A percentile compares a stretch with the other conserved stretches of the same genome.
Conservation (phyloP, 2,113 vertebrate species). For the Ceyx melanurus region DNA sequence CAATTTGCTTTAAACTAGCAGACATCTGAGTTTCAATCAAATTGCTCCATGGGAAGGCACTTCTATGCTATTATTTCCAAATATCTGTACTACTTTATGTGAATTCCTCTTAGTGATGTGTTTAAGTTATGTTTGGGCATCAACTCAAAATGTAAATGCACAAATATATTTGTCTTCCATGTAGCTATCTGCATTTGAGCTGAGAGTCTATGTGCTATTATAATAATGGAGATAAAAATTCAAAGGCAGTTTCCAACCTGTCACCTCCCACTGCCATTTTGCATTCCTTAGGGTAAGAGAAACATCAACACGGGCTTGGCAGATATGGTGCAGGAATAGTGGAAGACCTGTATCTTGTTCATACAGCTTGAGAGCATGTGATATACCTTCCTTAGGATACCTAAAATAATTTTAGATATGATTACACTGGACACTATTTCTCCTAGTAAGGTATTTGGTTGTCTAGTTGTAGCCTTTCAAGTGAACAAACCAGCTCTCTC, state of each 20-base stretch:
- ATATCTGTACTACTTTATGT: background rate
- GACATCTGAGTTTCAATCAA: background rate
- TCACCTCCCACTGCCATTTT: background rate
- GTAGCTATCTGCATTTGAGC: background rate
- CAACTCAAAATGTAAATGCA: background rate
- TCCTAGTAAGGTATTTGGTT: background rate
- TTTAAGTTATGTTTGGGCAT: background rate
- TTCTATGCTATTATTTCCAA: background rate
- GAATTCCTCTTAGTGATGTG: background rate
- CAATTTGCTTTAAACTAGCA: background rate
- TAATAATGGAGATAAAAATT: background rate
- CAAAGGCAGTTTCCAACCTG: background rate
- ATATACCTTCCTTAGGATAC: background rate
- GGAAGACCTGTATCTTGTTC: background rate
- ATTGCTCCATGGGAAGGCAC: background rate
- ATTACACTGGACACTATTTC: background rate
- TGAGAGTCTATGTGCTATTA: background rate
- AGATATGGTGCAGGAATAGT: background rate
- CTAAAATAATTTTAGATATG: background rate
- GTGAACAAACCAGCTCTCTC: background rate
- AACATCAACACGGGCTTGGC: background rate
- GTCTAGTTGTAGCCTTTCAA: background rate
- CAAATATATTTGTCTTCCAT: background rate
- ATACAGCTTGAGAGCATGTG: background rate
- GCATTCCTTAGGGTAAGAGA: fast-evolving